Evolutionary conservation across 2,797 vertebrate genomes (phyloP), one percentile per base, ranked within the genome.

Genomic region (Arctocebus calabarensis): DNA sequence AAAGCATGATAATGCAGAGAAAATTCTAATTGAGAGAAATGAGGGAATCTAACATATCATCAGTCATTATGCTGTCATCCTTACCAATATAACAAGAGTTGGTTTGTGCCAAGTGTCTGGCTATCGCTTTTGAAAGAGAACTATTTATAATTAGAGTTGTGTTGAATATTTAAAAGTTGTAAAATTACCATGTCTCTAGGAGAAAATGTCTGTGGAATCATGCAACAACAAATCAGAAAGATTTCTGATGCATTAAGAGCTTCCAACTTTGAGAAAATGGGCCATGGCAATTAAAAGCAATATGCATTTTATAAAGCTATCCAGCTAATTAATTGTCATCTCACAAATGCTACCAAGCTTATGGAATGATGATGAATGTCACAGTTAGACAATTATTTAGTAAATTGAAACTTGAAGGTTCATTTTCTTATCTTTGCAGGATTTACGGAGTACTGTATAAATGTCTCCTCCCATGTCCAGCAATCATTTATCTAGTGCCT

Each of bases 111-210:
- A 61, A 79, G 66, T 82, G 81, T 79, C 94, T 88, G 93, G 66
- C 84, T 43, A 84, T 91, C 3, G 0, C 88, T 88, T 95, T 87
- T 64, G 57, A 96, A 96, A 90, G 79, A 92, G 94, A 95, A 89
- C 95, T 37, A 81, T 91, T 96, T 88, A 84, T 95, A 97, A 96
- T 94, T 94, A 95, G 88, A 93, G 77, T 82, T 85, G 88, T 90
- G 73, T 68, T 95, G 96, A 97, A 91, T 94, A 95, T 96, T 96
- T 95, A 93, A 96, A 97, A 95, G 95, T 92, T 93, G 95, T 77
- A 82, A 94, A 90, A 95, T 94, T 71, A 91, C 94, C 92, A 77
- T 68, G 85, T 95, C 93, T 92, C 85, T 43, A 40, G 88, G 92
- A 90, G 59, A 10, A 92, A 87, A 59, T 70, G 71, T 84, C 77